Evolutionary conservation across 2,888 invertebrate species (phyloP).

Genomic region (Antheraea assamensis): DNA sequence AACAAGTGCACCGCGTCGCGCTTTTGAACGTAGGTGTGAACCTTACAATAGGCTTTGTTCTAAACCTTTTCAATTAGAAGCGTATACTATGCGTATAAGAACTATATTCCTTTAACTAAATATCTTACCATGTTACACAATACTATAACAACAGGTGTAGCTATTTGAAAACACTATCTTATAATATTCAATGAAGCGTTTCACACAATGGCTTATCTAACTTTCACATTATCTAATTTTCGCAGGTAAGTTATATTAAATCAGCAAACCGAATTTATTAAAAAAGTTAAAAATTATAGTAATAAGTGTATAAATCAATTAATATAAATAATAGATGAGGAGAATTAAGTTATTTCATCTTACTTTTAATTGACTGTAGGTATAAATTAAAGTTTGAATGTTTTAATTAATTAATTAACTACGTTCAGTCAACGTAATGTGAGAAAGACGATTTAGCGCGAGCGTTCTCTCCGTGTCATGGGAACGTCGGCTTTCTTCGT

Average conservation of each 20-base stretch:
- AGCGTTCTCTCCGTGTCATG: constrained; percentile 3
- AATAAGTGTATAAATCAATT: background rate
- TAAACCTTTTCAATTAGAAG: too few species aligned
- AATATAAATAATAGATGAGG: background rate
- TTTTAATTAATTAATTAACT: background rate
- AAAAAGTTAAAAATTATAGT: background rate
- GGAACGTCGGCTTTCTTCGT: constrained; percentile 18
- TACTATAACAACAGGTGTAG: background rate
- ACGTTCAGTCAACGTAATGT: background rate
- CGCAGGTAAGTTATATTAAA: background rate
- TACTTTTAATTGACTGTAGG: background rate
- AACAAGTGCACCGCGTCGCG: too few species aligned
- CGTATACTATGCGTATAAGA: too few species aligned
- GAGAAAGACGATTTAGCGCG: constrained; percentile 8
- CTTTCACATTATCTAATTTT: constrained; percentile 1
- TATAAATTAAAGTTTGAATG: background rate
- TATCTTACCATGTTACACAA: too few species aligned
- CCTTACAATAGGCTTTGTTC: too few species aligned
- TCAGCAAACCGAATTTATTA: background rate
- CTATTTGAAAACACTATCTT: background rate
- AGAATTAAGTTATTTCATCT: background rate
- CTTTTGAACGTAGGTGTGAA: too few species aligned
- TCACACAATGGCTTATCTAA: background rate
- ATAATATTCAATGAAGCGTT: background rate
- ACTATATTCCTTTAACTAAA: too few species aligned